Evolutionary conservation across 2,113 vertebrate genomes (phyloP), one percentile per base, ranked within the genome.

Genomic region (Aspidoscelis tigris): DNA sequence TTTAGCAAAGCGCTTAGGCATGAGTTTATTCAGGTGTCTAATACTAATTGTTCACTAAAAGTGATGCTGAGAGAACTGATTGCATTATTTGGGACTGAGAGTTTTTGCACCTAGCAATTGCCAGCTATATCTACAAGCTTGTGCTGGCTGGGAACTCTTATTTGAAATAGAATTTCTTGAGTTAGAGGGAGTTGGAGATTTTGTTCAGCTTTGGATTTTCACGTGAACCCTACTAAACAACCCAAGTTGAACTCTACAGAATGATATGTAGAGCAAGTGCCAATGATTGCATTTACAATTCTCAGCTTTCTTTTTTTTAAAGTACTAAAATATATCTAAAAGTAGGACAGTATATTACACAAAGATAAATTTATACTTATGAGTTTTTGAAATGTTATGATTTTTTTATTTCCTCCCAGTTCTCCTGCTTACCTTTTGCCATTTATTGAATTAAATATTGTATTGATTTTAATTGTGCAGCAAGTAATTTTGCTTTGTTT

Each of bases 1-100:
- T 78, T 84, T 84, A 81, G 58, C 18, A 84, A 84, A 84, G 33
- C 68, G 84, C 68, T 53, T 84, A 81, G 61, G 44, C 65, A 71
- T 76, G 39, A 47, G 39, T 64, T 78, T 78, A 78, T 43, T 81
- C 73, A 75, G 44, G 70, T 43, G 44, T 73, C 81, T 88, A 84
- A 81, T 81, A 33, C n/a, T 72, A 77, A 84, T 76, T 44, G 79
- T 71, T 72, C 43, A 66, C 79, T 81, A 72, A 77, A 88, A 69
- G 58, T n/a, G n/a, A 71, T 78, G 74, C 16, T 74, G 33, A 26
- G 9, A 64, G n/a, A 78, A 81, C 55, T 43, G 74, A 84, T 80
- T 69, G 79, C 50, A 26, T 74, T 74, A n/a, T 33, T 39, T 44
- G 74, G 44, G 70, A 66, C 58, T 74, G 41, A 58, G 66, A 71